Evolutionary conservation across 30 jellyfish, hydroid and myxozoan species (phyloP), one percentile per base, ranked within the genome.

Genomic region (Aurelia sp.): DNA sequence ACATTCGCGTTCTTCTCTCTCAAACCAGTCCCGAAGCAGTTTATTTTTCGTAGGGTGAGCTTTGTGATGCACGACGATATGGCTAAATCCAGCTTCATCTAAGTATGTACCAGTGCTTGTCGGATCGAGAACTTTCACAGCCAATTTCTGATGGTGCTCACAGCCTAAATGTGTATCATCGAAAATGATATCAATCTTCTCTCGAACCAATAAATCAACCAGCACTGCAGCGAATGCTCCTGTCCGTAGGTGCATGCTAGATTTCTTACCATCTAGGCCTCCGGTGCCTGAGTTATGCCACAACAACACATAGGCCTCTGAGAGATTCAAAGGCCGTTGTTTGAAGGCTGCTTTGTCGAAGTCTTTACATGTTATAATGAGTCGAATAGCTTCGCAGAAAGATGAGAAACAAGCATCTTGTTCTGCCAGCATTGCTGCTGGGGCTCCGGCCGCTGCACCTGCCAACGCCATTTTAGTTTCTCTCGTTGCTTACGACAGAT

Each of bases 161-260:
- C 92, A 81, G 51, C 88, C 91, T 59, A 80, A 44, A 69, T 59
- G 86, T 1, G 90, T 60, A 10, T 63, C 47, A 60, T 89, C 97
- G 18, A 27, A 16, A 47, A 60, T 44, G 8, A 91, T 60, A 52
- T 85, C 91, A 59, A 91, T 91, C 76, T 78, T 86, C 38, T 90
- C 98, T n/a, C 58, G 77, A 1, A 91, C 96, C 51, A 88, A 41
- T 47, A 91, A 76, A 80, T 91, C 98, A 63, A 91, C 70, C 24
- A 91, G 91, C 10, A 91, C 94, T 4, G 98, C 98, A 3, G 98
- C 98, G 44, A 74, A 80, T 15, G 93, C 98, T 24, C 98, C 98
- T 58, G 97, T 74, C 40, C 97, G 77, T 40, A 89, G 74, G 30
- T 89, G 81, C 85, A 89, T 83, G 83, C 87, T 89, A 5, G 97